Base-by-base conservation (phyloP, 2,113 vertebrate genomes). In the Chionomys nivalis region DNA sequence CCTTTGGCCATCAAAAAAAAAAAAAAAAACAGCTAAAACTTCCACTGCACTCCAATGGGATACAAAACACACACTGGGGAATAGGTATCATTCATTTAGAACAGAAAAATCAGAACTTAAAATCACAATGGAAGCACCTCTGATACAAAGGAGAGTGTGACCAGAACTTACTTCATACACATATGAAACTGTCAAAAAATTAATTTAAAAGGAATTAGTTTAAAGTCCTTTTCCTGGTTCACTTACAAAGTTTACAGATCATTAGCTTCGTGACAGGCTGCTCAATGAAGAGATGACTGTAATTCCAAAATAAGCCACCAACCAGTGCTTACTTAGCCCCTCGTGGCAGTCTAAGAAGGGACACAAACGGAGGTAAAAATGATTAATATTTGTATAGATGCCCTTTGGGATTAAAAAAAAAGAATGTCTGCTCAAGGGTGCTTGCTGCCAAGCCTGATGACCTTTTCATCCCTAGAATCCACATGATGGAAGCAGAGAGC, bases 161-260 rank as follows among this genome's bases (percentile, higher is more conserved):
- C 9, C 26, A 66, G 28, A 47, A 86, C 42, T 19, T 63, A 65
- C 42, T 85, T 31, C 58, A 65, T 65, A 44, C 81, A 85, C 39
- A 47, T 66, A 66, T 86, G 83, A 86, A 86, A 86, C 83, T 86
- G 83, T 86, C 83, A 66, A 65, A 66, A 83, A 86, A 21, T 86
- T 86, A 86, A 86, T 86, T 86, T 86, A 66, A 66, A 66, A 95
- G 96, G 63, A 96, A 90, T 92, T 95, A 95, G 93, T 94, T 83
- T 94, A 93, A 95, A 95, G 88, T 87, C 26, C 14, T 78, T 82
- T 94, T 96, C 81, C 81, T 19, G 61, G 81, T 86, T 96, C 77
- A 95, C 89, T 95, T 92, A 58, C 90, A 77, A 97, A 83, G 94
- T 94, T 96, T 93, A 93, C 94, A 97, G 90, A 77, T 96, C 90